Evolutionary conservation across 1,140 invertebrate genomes (phyloP).

Genomic region (Nephila pilipes): DNA sequence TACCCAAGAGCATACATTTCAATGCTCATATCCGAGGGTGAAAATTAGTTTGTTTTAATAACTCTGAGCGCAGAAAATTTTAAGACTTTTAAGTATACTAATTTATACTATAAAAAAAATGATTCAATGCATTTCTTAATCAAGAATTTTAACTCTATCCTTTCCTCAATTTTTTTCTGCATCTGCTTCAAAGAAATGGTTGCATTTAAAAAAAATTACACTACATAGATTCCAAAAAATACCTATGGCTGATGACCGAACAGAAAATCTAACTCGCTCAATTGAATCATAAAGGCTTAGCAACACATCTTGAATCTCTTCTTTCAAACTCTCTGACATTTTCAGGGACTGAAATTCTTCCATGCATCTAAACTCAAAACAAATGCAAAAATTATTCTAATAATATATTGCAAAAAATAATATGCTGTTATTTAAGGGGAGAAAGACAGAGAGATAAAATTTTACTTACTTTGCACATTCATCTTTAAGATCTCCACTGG

Average conservation of each 20-base stretch:
- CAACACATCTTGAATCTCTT: slow-evolving; percentile 18
- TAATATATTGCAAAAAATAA: neutral
- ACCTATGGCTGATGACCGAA: slow-evolving; percentile 85
- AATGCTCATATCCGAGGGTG: too few species aligned
- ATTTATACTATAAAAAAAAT: too few species aligned
- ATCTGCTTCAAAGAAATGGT: neutral
- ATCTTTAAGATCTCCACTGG: slow-evolving; percentile 36
- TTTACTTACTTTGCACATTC: slow-evolving; percentile 58
- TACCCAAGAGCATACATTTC: too few species aligned
- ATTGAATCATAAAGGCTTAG: neutral
- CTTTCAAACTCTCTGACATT: slow-evolving; percentile 38
- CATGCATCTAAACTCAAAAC: slow-evolving; percentile 8
- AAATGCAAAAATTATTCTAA: neutral
- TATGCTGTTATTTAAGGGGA: neutral
- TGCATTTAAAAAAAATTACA: too few species aligned
- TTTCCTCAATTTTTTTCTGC: too few species aligned
- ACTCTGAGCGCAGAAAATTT: too few species aligned
- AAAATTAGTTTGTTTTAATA: too few species aligned
- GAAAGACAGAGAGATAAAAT: neutral
- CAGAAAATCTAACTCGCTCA: slow-evolving; percentile 81
- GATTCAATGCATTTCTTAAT: too few species aligned
- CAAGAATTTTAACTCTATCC: too few species aligned
- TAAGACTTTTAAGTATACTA: too few species aligned
- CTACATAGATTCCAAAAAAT: too few species aligned
- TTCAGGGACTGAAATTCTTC: slow-evolving; percentile 43